phyloP scores from a whole-genome alignment of 1,140 invertebrate species.

The Tetramorium simillimum region DNA sequence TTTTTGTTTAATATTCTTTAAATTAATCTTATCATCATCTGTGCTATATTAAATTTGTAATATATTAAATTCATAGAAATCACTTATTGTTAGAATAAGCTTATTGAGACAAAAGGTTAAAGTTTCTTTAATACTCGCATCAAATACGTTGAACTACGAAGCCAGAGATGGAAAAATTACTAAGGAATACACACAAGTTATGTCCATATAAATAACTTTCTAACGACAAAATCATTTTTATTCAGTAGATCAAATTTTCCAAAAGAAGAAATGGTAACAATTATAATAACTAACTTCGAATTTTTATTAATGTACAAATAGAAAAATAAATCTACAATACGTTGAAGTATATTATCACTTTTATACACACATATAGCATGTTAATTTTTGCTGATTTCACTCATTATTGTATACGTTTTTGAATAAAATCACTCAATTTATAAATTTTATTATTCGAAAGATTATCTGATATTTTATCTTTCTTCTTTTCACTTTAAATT shows the following conservation, averaged over 20 bases:
- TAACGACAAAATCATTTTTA: background rate
- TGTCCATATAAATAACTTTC: background rate
- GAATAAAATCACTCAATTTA: background rate
- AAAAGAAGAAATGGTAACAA: background rate
- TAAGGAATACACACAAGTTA: background rate
- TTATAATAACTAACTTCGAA: background rate
- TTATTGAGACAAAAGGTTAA: background rate
- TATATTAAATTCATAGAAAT: background rate
- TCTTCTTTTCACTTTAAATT: background rate
- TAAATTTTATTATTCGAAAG: background rate
- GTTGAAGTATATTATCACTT: background rate
- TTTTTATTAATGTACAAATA: background rate
- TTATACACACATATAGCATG: background rate
- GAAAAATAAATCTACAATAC: background rate
- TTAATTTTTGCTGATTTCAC: background rate
- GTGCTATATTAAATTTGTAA: background rate
- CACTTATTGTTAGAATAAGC: background rate
- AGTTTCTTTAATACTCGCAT: background rate
- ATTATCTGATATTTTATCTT: background rate
- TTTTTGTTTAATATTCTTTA: background rate
- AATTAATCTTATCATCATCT: background rate
- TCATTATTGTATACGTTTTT: background rate
- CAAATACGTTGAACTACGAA: background rate
- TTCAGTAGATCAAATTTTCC: background rate
- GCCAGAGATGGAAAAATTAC: background rate